These are phyloP conservation scores for Boloria euphrosyne DNA, from an alignment of 2,888 invertebrate genomes.

Conservation along the genomic window DNA sequence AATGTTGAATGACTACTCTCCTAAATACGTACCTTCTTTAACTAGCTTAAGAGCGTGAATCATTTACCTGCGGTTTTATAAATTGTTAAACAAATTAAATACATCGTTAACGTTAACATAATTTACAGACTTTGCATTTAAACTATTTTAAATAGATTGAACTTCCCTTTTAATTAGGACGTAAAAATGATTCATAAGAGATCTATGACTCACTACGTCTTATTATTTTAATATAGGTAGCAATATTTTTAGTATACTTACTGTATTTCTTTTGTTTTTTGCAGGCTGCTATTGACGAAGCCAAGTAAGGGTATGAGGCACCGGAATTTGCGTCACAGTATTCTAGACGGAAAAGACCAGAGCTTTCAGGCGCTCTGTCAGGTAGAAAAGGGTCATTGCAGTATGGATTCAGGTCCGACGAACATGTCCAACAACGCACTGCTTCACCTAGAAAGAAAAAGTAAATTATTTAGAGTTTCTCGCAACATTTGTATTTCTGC, in stretches of 20 bases:
- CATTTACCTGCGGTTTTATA: no score
- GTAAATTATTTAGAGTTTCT: neutral
- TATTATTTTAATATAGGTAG: neutral
- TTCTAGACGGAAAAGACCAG: slow-evolving; percentile 70
- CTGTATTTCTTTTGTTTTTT: slow-evolving; percentile 89
- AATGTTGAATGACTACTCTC: no score
- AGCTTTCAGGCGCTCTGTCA: slow-evolving; percentile 64
- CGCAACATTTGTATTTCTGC: no score
- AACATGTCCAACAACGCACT: slow-evolving; percentile 89
- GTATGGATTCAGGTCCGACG: slow-evolving; percentile 86
- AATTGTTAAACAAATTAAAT: neutral
- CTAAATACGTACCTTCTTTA: neutral
- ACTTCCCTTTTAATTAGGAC: no score
- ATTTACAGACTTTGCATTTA: neutral
- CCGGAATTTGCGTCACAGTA: slow-evolving; percentile 77
- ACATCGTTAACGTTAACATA: neutral
- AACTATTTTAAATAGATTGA: no score
- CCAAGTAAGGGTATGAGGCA: slow-evolving; percentile 72
- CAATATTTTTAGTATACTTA: slow-evolving; percentile 64
- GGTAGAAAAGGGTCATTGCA: slow-evolving; percentile 89
- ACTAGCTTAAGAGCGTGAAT: neutral
- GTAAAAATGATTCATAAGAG: no score
- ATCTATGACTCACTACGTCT: no score
- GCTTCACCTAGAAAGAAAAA: slow-evolving; percentile 80
- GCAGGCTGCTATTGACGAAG: slow-evolving; percentile 84